phyloP scores from a whole-genome alignment of 2,113 vertebrate genomes.

The Microcebus ravelobensis region DNA sequence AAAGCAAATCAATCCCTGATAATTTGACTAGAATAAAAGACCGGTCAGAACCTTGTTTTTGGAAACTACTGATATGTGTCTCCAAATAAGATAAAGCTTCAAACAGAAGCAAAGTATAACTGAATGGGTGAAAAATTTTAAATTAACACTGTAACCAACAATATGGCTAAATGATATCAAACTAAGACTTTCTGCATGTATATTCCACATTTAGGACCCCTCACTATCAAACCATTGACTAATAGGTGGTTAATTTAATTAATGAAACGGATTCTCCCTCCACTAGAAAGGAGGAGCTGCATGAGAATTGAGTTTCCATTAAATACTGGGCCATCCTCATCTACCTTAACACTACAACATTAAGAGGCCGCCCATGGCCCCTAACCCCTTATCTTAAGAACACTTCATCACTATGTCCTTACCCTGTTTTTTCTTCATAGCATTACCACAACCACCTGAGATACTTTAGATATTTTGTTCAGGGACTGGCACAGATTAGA shows the following conservation, averaged over 20 bases:
- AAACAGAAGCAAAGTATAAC: background rate
- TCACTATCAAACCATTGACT: background rate
- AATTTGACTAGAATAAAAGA: background rate
- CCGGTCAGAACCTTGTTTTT: background rate
- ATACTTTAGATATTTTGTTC: background rate
- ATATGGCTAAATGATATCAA: background rate
- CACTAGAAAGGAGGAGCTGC: background rate
- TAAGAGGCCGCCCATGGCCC: background rate
- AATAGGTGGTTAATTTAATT: rapidly evolving
- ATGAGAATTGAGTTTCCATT: rapidly evolving
- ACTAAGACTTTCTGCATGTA: background rate
- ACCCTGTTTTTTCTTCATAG: background rate
- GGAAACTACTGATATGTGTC: background rate
- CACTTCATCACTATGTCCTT: background rate
- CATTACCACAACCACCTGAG: too few species aligned
- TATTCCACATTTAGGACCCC: background rate
- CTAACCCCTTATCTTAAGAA: rapidly evolving
- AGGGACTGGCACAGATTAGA: background rate
- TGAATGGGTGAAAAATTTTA: background rate
- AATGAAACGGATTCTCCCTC: background rate
- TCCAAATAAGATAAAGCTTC: background rate
- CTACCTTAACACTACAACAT: background rate
- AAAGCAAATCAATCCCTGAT: background rate
- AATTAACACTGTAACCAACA: background rate
- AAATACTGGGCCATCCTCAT: background rate